Conservation (phyloP, 2,113 vertebrate genomes). For the Colaptes auratus region DNA sequence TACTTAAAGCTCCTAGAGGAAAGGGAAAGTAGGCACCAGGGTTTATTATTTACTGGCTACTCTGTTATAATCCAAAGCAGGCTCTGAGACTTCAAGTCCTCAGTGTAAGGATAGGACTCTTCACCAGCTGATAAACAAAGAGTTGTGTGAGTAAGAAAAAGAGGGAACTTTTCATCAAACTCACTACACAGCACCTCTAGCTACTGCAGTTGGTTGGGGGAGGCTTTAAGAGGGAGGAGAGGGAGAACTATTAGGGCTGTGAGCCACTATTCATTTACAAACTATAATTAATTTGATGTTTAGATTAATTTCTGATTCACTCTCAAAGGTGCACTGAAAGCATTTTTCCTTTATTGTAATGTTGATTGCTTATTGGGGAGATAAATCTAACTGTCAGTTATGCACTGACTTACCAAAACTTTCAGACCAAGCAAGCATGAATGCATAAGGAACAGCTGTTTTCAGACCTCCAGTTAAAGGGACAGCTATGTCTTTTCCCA, state of each 20-base stretch:
- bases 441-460: conserved; percentile 67
- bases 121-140: neutral
- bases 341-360: conserved; percentile 80
- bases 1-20: neutral
- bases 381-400: conserved; percentile 80
- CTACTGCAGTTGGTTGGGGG: conserved; percentile 47
- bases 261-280: conserved; percentile 77
- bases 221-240: conserved; percentile 57
- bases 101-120: neutral
- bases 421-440: conserved; percentile 73
- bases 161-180: conserved; percentile 19
- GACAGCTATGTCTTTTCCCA: conserved; percentile 34
- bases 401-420: conserved; percentile 77
- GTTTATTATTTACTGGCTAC: neutral
- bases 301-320: conserved; percentile 81
- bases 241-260: conserved; percentile 69
- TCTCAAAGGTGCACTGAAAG: conserved; percentile 80
- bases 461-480: conserved; percentile 59
- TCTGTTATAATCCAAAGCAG: neutral
- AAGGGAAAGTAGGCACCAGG: neutral
- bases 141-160: neutral
- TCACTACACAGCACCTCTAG: neutral
- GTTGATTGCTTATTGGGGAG: conserved; percentile 80
- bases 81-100: neutral
- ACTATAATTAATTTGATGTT: conserved; percentile 82